Conservation (phyloP, 2,113 vertebrate genomes). For the Anas platyrhynchos region DNA sequence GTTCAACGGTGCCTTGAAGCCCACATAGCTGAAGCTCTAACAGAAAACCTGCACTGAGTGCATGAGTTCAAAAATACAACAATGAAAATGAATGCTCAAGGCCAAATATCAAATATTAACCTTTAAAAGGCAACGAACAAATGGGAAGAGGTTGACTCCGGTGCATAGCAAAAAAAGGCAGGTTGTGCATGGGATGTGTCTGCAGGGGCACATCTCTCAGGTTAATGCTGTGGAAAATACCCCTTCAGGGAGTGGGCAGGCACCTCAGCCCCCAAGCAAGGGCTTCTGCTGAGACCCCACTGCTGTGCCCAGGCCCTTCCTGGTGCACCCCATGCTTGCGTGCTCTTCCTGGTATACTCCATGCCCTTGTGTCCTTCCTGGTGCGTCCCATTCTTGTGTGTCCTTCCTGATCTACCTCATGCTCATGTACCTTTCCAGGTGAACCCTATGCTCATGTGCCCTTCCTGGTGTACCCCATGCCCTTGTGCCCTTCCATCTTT, state of each 20-base stretch:
- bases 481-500: neutral
- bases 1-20: neutral
- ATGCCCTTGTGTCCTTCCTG: too few species aligned
- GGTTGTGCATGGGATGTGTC: neutral
- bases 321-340: neutral
- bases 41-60: neutral
- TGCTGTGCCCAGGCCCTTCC: neutral
- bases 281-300: neutral
- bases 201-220: neutral
- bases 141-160: neutral
- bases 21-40: neutral
- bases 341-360: too few species aligned
- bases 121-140: neutral
- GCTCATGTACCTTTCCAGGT: rapidly evolving
- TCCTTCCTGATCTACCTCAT: too few species aligned
- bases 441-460: too few species aligned
- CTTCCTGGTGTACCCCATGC: too few species aligned
- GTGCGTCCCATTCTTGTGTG: too few species aligned
- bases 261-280: neutral
- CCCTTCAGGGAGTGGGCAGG: neutral
- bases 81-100: neutral
- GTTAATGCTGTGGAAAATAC: neutral
- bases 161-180: neutral
- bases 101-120: neutral
- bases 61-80: neutral